Evolutionary conservation across 2,888 invertebrate genomes (phyloP), one percentile per base, ranked within the genome.

Genomic region (Steromphala cineraria): DNA sequence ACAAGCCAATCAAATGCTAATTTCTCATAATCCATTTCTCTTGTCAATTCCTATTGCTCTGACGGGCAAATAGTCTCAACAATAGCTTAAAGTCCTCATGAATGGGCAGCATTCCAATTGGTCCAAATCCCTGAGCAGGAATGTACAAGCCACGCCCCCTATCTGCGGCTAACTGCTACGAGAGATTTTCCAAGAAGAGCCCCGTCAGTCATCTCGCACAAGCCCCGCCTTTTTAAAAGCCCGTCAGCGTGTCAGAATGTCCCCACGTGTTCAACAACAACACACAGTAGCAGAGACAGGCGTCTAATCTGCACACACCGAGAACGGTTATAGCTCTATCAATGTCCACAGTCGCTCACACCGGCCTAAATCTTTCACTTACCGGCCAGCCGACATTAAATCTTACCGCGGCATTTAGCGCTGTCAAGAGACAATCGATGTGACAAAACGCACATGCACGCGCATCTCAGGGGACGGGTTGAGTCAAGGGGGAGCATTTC

Each of bases 1-100:
- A 75, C 52, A 52, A 52, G 46, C 75, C 75, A 75, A 75, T 75
- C 75, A 75, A 75, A 75, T 52, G 52, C 75, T 75, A 75, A 75
- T 75, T 75, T 52, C 75, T 52, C 75, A 75, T 75, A 75, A 75
- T 75, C 75, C 52, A 75, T 75, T 75, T 52, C 75, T 19, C 75
- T 75, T 75, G 75, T 75, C 75, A 75, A 52, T 46, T 52, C 75
- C 52, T 52, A 46, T 75, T 75, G 52, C 75, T 46, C 52, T 24
- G 52, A 24, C 75, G 46, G 40, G 46, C 52, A 40, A 52, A n/a
- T n/a, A 52, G 62, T 28, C 24, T 28, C 15, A 28, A 62, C 21
- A 62, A 62, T 62, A 28, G 62, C 28, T 21, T 10, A 24, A 5
- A 46, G 62, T 28, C 62, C 62, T 21, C 10, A 28, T 17, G 56